These are phyloP conservation scores for Stratiomys singularior DNA, from an alignment of 2,888 invertebrate genomes.

Conservation along the genomic window DNA sequence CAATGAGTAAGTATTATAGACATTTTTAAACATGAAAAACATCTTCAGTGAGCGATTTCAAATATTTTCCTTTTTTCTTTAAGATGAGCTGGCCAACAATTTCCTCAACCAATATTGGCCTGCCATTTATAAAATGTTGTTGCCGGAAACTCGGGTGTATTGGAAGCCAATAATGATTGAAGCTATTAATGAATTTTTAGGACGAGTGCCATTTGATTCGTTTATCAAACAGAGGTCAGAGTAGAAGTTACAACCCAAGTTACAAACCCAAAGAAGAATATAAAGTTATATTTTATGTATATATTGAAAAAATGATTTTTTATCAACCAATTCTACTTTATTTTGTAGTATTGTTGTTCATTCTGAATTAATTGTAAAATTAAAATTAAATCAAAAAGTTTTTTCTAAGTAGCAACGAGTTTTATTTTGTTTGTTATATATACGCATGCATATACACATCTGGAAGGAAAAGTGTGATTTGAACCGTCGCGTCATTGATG, in stretches of 20 bases:
- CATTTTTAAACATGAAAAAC: not conserved
- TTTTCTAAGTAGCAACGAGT: no score
- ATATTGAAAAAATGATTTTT: not conserved
- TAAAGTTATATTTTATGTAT: not conserved
- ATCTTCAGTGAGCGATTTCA: not conserved
- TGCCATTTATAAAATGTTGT: conserved; percentile 66
- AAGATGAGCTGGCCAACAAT: conserved; percentile 64
- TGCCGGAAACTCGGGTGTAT: conserved; percentile 64
- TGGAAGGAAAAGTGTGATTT: no score
- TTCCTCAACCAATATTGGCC: conserved; percentile 72
- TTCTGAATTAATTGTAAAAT: not conserved
- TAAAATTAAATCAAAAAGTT: no score
- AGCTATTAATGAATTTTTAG: conserved; percentile 60
- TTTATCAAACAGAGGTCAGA: conserved; percentile 45
- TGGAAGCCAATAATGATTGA: conserved; percentile 62
- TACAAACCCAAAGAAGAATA: not conserved
- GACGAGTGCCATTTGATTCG: conserved; percentile 61
- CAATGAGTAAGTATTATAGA: conserved; percentile 76
- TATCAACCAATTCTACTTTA: no score
- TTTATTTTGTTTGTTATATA: no score
- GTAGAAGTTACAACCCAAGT: no score
- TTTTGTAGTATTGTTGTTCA: not conserved
- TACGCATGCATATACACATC: no score
- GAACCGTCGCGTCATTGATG: no score
- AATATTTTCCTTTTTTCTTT: conserved; percentile 52